phyloP scores from a whole-genome alignment of 2,797 vertebrate genomes.

The Pantherophis vulpinus region DNA sequence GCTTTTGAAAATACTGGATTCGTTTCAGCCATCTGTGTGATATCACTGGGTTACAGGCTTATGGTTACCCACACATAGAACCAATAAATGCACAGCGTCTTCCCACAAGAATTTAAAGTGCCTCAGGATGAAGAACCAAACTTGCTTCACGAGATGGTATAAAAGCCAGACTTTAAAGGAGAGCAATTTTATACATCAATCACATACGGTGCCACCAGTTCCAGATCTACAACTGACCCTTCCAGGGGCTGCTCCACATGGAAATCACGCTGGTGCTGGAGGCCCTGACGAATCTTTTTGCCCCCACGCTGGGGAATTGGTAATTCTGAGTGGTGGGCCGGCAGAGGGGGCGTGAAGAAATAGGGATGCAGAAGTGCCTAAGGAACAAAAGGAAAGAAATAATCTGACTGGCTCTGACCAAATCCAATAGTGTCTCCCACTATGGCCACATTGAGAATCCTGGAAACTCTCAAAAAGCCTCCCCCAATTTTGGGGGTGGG shows the following conservation, averaged over 20 bases:
- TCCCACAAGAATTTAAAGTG: neutral
- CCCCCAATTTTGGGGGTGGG: neutral
- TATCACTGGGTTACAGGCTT: neutral
- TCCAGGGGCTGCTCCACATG: slow-evolving; percentile 78
- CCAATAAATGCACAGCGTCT: neutral
- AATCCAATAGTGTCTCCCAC: neutral
- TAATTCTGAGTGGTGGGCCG: slow-evolving; percentile 87
- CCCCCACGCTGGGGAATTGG: slow-evolving; percentile 81
- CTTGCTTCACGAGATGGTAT: neutral
- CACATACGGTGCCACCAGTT: slow-evolving; percentile 66
- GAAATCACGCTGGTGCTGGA: slow-evolving; percentile 79
- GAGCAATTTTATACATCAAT: slow-evolving; percentile 39
- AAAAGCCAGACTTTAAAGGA: neutral
- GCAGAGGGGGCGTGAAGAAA: slow-evolving; percentile 85
- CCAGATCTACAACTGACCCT: slow-evolving; percentile 78
- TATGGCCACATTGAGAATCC: neutral
- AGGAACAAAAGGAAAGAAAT: neutral
- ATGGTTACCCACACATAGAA: neutral
- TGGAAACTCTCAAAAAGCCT: neutral
- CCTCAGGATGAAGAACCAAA: neutral
- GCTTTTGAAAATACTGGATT: neutral
- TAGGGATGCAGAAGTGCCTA: slow-evolving; percentile 86
- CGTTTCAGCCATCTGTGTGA: neutral
- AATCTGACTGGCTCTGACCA: neutral
- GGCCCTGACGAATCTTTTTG: slow-evolving; percentile 70